Base-by-base conservation (phyloP, 2,888 invertebrate genomes). In the Scaptomyza flava region DNA sequence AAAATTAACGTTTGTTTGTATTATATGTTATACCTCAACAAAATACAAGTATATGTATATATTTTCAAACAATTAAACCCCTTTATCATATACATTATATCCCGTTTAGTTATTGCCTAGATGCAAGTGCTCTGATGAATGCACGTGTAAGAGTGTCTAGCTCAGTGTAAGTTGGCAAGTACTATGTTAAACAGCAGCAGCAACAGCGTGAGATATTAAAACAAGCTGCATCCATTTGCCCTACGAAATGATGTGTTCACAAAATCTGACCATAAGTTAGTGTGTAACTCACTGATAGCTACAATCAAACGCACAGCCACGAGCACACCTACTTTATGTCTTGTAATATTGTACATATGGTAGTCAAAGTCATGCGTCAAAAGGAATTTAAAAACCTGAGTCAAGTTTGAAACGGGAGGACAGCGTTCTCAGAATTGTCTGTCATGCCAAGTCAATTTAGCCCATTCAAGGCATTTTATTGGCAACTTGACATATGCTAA, bases 391-490 rank as follows among this genome's bases (percentile, higher is more conserved):
- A 73, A 78, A 74, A 74, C 60, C 34, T 9, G 12, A 72, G 51
- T 51, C 45, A 38, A 57, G 46, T 36, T 51, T 34, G 50, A 17
- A 47, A 36, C 12, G 31, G 43, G 23, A 43, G 64, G 42, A 63
- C 57, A 50, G 36, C 42, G 65, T 61, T 81, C 77, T 57, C 51
- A 64, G 83, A 82, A 87, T 68, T 85, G 85, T 80, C 74, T 87
- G 83, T 84, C 83, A 84, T 84, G 87, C 82, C 87, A 80, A 87
- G 85, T 83, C 87, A 87, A 83, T 84, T 84, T 87, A 80, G 80
- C 76, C 77, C 78, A 72, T 85, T 87, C 82, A 82, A 74, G 83
- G 68, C 77, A 80, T 80, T 85, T 82, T 85, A 84, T 87, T 87
- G 83, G 85, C 79, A 80, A 77, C 77, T 84, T 82, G 80, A 77